Base-by-base conservation (phyloP, 2,888 invertebrate species). In the Piscicola geometra region DNA sequence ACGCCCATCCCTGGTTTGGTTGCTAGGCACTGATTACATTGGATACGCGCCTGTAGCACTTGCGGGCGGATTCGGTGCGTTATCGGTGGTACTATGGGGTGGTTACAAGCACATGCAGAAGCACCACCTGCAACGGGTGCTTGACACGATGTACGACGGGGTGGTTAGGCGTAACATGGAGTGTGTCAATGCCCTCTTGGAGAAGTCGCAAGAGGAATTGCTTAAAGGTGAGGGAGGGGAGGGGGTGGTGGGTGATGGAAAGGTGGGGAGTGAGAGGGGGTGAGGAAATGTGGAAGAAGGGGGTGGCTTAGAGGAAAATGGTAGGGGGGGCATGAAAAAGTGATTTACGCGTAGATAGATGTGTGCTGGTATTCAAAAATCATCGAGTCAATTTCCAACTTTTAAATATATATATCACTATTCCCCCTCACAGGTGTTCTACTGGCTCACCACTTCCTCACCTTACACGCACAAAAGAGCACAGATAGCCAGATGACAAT, bases 31-130 rank as follows among this genome's bases (percentile, higher is more conserved):
- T 21, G n/a, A 56, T 25, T n/a, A 56, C 60, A 9, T 56, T 15
- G 60, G 60, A 15, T 25, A 3, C 5, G n/a, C 60, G 3, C 60
- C 60, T 5, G 5, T 56, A 21, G 25, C 60, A 5, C n/a, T 56
- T 25, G 60, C 60, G 9, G 60, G 60, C 12, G 21, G 21, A 18
- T 56, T 56, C n/a, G 60, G 60, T 25, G 60, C n/a, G 3, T 18
- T 56, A 5, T 56, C 60, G 60, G 60, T 56, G 60, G 9, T 56
- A n/a, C 21, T 56, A 25, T 56, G 60, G 60, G 60, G 60, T 25
- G 21, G 9, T 9, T 56, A 18, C 25, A 56, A 56, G 25, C 60
- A 56, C 5, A 5, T 21, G n/a, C 60, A 56, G 60, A 56, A 56
- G n/a, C 3, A 25, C 25, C 60, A 56, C 25, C 21, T 56, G 60